Percentiles rank a stretch among this genome's conserved stretches.
phyloP scores from a whole-genome alignment of 2,888 invertebrate species.

The Zygothrica quintamaculata region DNA sequence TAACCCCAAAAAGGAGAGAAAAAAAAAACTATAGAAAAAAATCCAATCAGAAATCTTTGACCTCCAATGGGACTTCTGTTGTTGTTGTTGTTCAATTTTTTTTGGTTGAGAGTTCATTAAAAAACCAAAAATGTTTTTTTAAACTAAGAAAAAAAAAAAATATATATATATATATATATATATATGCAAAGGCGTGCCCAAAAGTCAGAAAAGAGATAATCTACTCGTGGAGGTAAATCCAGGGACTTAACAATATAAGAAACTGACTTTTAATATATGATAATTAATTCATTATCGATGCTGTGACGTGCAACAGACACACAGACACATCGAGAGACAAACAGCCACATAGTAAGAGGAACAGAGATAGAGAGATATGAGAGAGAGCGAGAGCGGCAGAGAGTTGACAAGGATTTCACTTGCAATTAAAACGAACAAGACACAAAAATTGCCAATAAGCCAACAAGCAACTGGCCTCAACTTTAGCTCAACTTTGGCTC shows the following conservation, averaged over 20 bases:
- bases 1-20: conserved; percentile 3
- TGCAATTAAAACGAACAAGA: conserved; percentile 80
- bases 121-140: conserved; percentile 9
- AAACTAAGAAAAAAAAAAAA: not conserved
- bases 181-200: conserved; percentile 78
- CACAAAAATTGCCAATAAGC: conserved; percentile 62
- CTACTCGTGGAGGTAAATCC: conserved; percentile 6
- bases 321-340: conserved; percentile 14
- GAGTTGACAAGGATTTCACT: conserved; percentile 79
- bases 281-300: conserved; percentile 83
- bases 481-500: too few species aligned
- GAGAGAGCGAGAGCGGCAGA: conserved; percentile 21
- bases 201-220: conserved; percentile 50
- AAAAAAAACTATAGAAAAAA: conserved; percentile 5
- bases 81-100: too few species aligned
- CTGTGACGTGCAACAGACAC: conserved; percentile 56
- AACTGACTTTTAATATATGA: conserved; percentile 81
- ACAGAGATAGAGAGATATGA: conserved; percentile 12
- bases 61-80: not conserved
- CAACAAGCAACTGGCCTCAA: not conserved
- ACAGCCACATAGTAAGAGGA: conserved; percentile 35
- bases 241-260: conserved; percentile 30
- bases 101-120: conserved; percentile 48
- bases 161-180: conserved; percentile 57
- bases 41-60: conserved; percentile 12